Evolutionary conservation across 2,113 vertebrate genomes (phyloP).

Genomic region (Zosterops borbonicus): DNA sequence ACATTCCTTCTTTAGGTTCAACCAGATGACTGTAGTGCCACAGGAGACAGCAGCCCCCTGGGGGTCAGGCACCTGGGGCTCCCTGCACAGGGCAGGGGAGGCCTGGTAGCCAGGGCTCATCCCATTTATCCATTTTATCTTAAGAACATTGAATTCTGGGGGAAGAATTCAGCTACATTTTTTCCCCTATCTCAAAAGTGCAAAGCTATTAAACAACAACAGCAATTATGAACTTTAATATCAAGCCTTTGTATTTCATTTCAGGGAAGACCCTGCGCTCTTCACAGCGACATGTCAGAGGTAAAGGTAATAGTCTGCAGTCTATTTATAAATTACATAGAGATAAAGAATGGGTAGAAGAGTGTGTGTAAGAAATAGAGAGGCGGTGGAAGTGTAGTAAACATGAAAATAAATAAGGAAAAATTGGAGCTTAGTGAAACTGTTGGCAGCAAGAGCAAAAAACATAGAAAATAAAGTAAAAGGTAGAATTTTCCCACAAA

Average conservation of each 20-base stretch:
- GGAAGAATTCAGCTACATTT: not conserved
- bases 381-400: not conserved
- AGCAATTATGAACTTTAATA: slow-evolving; percentile 7
- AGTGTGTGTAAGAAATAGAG: not conserved
- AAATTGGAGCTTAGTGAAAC: not conserved
- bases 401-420: not conserved
- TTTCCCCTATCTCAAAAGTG: not conserved
- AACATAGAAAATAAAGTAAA: not conserved
- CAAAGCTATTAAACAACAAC: not conserved
- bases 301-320: not conserved
- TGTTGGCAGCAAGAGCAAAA: not conserved
- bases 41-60: not conserved
- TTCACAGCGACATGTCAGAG: not conserved
- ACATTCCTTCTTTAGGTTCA: not conserved
- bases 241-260: not conserved
- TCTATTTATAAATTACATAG: not conserved
- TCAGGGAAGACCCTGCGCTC: not conserved
- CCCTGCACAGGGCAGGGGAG: not conserved
- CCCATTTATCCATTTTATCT: not conserved
- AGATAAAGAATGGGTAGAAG: not conserved
- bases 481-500: not conserved
- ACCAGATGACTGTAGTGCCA: not conserved
- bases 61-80: not conserved
- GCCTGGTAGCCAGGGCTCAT: not conserved
- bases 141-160: not conserved